phyloP scores from a whole-genome alignment of 2,797 vertebrate species.

The Pygocentrus nattereri region DNA sequence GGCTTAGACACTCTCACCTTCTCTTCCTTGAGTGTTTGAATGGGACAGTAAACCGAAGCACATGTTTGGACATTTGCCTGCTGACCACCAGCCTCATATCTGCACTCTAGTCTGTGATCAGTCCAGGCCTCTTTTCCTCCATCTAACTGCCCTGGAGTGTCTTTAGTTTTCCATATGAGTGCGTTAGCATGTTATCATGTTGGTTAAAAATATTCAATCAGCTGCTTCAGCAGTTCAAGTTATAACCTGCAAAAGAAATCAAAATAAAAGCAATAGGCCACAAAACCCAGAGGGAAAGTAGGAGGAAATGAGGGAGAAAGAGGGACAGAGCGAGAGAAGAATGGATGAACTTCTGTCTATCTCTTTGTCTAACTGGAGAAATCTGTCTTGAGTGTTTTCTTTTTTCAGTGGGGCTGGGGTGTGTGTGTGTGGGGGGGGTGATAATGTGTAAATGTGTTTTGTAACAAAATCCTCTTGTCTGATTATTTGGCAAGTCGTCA shows the following conservation, averaged over 20 bases:
- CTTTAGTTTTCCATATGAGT: constrained; percentile 29
- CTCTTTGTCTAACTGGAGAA: constrained; percentile 27
- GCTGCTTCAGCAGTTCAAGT: constrained; percentile 50
- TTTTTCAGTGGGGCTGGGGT: constrained; percentile 60
- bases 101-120: constrained; percentile 29
- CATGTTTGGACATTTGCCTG: constrained; percentile 41
- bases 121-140: not conserved
- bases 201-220: constrained; percentile 51
- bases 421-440: no score
- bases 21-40: constrained; percentile 2
- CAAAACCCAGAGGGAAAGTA: constrained; percentile 18
- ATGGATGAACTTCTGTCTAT: not conserved
- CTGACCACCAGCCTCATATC: constrained; percentile 39
- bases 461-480: constrained; percentile 74
- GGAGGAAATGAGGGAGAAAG: not conserved
- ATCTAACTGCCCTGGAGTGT: constrained; percentile 15
- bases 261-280: constrained; percentile 25
- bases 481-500: constrained; percentile 73
- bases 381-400: constrained; percentile 59
- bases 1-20: constrained; percentile 12
- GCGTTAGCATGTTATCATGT: not conserved
- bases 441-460: constrained; percentile 75
- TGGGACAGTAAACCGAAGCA: constrained; percentile 32
- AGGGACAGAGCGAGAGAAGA: not conserved
- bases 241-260: constrained; percentile 43